These are phyloP conservation scores for Ceratina calcarata DNA, from an alignment of 1,140 invertebrate genomes.

Conservation along the genomic window DNA sequence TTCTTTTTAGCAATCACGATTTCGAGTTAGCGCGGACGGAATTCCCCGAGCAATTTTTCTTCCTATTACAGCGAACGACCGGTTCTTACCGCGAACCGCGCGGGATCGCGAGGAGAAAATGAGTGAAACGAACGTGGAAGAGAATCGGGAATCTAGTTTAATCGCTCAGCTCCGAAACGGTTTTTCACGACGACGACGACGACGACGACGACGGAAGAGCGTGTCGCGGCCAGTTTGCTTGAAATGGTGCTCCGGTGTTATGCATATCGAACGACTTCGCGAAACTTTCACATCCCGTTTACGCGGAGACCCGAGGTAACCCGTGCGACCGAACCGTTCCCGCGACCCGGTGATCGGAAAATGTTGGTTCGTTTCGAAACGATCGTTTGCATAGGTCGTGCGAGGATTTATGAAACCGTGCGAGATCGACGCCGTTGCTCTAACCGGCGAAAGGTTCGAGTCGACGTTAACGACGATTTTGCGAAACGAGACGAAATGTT, in stretches of 20 bases:
- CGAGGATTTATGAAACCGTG: neutral
- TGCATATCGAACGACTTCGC: constrained; percentile 62
- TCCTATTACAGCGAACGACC: constrained; percentile 8
- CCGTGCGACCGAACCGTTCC: constrained; percentile 61
- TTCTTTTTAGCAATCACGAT: neutral
- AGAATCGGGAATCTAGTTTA: neutral
- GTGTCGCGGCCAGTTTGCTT: neutral
- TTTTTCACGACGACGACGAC: neutral
- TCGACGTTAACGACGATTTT: neutral
- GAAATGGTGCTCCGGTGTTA: constrained; percentile 53
- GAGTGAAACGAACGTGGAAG: constrained; percentile 24
- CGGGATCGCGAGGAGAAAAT: constrained; percentile 1
- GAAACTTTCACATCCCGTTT: constrained; percentile 71
- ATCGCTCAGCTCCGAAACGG: neutral
- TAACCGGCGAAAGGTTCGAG: neutral
- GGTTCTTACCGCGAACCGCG: constrained; percentile 17
- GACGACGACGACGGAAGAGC: neutral
- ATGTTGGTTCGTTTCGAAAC: constrained; percentile 29
- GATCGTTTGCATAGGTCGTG: constrained; percentile 21
- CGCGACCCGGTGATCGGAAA: constrained; percentile 58
- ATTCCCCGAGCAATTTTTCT: constrained; percentile 5
- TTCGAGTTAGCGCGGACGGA: constrained; percentile 2
- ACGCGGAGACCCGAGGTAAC: constrained; percentile 47
- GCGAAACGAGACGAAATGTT: neutral
- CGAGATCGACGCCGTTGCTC: neutral